These are phyloP conservation scores for Hemitrygon akajei DNA, from an alignment of 2,797 vertebrate species.

Conservation along the genomic window DNA sequence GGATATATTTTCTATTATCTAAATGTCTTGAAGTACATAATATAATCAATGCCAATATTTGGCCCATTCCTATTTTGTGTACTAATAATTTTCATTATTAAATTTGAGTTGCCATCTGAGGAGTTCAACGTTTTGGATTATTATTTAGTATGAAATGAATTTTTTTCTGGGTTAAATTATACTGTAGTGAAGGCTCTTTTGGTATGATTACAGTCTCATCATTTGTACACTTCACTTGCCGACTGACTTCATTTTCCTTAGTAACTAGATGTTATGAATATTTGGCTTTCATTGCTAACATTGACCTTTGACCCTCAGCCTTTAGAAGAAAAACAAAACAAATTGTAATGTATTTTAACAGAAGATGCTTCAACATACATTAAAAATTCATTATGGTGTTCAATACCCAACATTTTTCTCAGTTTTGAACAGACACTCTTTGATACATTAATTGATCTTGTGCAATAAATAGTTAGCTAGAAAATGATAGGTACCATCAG, in stretches of 20 bases:
- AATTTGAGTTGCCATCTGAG: not conserved
- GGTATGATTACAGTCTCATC: not conserved
- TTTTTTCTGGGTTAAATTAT: not conserved
- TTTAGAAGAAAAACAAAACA: not conserved
- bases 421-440: not conserved
- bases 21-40: not conserved
- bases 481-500: not conserved
- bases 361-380: not conserved
- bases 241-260: not conserved
- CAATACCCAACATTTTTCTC: not conserved
- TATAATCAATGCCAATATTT: not conserved
- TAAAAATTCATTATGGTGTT: not conserved
- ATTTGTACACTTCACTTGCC: not conserved
- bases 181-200: not conserved
- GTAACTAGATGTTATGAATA: not conserved
- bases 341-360: not conserved
- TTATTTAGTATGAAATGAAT: not conserved
- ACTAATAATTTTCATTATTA: slow-evolving; percentile 17
- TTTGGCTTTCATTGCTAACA: not conserved
- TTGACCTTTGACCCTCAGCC: not conserved
- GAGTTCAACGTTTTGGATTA: not conserved
- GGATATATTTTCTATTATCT: not conserved
- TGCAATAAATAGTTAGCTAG: not conserved
- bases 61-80: not conserved
- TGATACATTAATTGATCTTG: not conserved